These are phyloP conservation scores for Panthera leo DNA, from an alignment of 2,113 vertebrate genomes.

Conservation along the genomic window DNA sequence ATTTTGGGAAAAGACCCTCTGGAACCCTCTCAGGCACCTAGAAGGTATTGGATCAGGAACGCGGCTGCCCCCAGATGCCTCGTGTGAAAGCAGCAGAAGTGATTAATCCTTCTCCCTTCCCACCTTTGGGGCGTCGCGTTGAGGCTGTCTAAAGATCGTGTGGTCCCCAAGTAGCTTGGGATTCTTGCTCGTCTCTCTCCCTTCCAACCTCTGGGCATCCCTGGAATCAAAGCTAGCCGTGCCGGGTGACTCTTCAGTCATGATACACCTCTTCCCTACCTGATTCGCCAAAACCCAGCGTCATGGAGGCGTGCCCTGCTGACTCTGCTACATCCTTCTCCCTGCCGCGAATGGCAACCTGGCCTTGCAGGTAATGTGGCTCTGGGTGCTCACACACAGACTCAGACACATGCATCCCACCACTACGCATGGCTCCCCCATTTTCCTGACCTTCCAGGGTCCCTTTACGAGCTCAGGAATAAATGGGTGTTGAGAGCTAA, in stretches of 20 bases:
- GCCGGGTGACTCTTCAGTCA: neutral
- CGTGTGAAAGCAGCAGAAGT: neutral
- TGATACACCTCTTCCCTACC: neutral
- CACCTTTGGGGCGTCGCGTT: too few species aligned
- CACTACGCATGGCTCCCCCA: too few species aligned
- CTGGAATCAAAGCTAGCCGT: neutral
- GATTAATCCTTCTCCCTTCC: neutral
- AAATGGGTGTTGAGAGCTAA: neutral
- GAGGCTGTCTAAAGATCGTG: neutral
- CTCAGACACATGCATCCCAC: too few species aligned
- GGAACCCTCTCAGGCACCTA: neutral
- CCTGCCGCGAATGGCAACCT: neutral
- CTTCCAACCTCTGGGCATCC: neutral
- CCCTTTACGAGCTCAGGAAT: neutral
- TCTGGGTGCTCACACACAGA: neutral
- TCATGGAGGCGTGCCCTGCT: neutral
- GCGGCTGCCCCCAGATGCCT: neutral
- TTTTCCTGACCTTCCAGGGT: neutral
- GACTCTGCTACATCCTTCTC: neutral
- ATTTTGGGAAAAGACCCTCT: neutral
- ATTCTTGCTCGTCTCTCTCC: neutral
- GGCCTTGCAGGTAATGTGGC: neutral
- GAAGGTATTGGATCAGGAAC: neutral
- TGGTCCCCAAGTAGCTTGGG: neutral
- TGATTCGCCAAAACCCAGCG: neutral